Evolutionary conservation across 2,113 vertebrate species (phyloP), one percentile per base, ranked within the genome.

Genomic region (Tupaia tana): DNA sequence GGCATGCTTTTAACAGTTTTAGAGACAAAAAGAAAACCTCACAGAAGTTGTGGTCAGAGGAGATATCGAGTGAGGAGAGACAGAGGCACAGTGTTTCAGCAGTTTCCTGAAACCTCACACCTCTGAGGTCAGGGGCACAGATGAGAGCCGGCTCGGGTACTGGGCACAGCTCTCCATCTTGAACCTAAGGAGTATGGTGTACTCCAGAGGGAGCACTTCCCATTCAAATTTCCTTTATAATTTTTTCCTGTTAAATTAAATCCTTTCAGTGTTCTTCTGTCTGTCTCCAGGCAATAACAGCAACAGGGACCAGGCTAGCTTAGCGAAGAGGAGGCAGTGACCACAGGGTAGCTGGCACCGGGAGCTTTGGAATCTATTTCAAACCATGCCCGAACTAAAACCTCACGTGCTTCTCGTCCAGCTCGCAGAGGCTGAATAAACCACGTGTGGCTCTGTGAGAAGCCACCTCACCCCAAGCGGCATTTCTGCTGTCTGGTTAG

Each of bases 221-320:
- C 77, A 59, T 59, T 59, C 31, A 54, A 12, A 64, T 56, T 61
- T 78, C 69, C 86, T 93, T 95, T 59, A 22, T 43, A 43, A 64
- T 89, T 90, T 79, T 52, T 85, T 69, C 77, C 58, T 83, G 84
- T 22, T 52, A 89, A 58, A 86, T 29, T 14, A 94, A 91, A 75
- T 79, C 71, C 22, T 80, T 52, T 73, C 6, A 19, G 20, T 61
- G 31, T 61, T 58, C 61, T 83, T 75, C 52, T 25, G 29, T 27
- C 25, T 78, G 69, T 79, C 43, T 90, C 63, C n/a, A 67, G 90
- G 79, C 14, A 95, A 52, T 75, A 77, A 61, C 1, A 43, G 84
- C 54, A 61, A 71, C 56, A 31, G 34, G 63, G 56, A 67, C n/a
- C n/a, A n/a, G 73, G 75, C 29, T 18, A 66, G 11, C 10, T 10